Conservation (phyloP, 2,888 invertebrate species). For the Mechanitis messenoides region DNA sequence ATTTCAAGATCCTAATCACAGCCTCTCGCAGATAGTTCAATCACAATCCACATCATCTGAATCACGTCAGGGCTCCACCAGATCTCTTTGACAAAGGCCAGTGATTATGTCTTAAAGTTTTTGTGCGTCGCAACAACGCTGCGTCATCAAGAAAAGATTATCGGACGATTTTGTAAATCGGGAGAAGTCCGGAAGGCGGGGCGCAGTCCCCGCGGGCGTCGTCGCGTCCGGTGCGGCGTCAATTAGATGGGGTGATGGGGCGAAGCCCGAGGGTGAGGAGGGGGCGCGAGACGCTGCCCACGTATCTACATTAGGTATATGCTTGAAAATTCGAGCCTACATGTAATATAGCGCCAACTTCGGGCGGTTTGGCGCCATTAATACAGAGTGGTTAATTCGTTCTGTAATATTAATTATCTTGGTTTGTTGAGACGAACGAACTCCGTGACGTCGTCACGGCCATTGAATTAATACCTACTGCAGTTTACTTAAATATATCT, state of each 20-base stretch:
- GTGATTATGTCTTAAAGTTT: slow-evolving; percentile 22
- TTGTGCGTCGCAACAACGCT: slow-evolving; percentile 20
- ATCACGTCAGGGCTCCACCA: neutral
- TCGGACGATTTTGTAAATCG: slow-evolving; percentile 69
- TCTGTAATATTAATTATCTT: slow-evolving; percentile 35
- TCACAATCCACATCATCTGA: neutral
- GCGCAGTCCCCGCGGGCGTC: slow-evolving; percentile 64
- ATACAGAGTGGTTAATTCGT: slow-evolving; percentile 45
- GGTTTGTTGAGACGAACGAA: no score
- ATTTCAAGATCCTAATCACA: neutral
- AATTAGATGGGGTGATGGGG: slow-evolving; percentile 62
- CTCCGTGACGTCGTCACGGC: slow-evolving; percentile 39
- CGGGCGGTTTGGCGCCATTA: slow-evolving; percentile 54
- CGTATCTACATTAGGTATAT: slow-evolving; percentile 54
- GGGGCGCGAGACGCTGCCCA: slow-evolving; percentile 50
- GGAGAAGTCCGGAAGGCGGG: slow-evolving; percentile 56
- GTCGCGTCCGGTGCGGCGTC: slow-evolving; percentile 67
- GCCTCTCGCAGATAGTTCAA: neutral
- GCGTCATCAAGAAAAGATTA: slow-evolving; percentile 73
- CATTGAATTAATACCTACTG: slow-evolving; percentile 30
- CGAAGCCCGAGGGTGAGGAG: slow-evolving; percentile 35
- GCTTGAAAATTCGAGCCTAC: slow-evolving; percentile 68
- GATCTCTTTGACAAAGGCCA: slow-evolving; percentile 20
- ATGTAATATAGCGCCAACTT: slow-evolving; percentile 45
- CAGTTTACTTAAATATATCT: slow-evolving; percentile 30